Percentiles rank a stretch among this genome's conserved stretches.
phyloP scores from a whole-genome alignment of 2,888 invertebrate species.

The Philereme vetulata region DNA sequence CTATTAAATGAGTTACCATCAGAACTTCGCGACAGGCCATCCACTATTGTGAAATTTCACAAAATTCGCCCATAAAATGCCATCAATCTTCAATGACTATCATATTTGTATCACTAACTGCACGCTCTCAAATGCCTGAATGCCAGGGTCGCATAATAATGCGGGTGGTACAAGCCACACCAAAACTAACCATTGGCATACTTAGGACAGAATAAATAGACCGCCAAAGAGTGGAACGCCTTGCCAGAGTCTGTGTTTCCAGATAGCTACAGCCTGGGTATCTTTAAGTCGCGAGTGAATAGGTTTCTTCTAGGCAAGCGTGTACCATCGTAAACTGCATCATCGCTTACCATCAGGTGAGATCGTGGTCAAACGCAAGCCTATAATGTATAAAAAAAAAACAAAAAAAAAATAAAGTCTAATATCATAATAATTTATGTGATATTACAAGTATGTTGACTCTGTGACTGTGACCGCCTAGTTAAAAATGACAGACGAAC shows the following conservation, averaged over 20 bases:
- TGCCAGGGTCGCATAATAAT: conserved; percentile 32
- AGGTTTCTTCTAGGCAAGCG: too few relatives aligned
- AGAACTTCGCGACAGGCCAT: conserved; percentile 4
- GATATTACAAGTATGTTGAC: conserved; percentile 1
- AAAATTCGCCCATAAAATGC: conserved; percentile 21
- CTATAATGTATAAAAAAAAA: too few relatives aligned
- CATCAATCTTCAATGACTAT: conserved; percentile 33
- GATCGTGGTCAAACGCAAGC: too few relatives aligned
- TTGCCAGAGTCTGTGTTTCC: too few relatives aligned
- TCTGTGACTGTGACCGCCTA: conserved; percentile 28
- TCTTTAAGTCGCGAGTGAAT: too few relatives aligned
- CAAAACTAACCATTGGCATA: not conserved
- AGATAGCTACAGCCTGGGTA: too few relatives aligned
- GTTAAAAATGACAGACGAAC: conserved; percentile 24
- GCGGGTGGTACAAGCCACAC: conserved; percentile 18
- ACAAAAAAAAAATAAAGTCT: too few relatives aligned
- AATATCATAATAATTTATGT: conserved; percentile 2
- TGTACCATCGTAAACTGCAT: too few relatives aligned
- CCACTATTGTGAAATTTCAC: conserved; percentile 7
- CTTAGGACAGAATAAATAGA: not conserved
- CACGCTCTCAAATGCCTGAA: conserved; percentile 33
- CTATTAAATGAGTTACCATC: not conserved
- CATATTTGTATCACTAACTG: conserved; percentile 36
- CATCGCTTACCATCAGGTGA: too few relatives aligned
- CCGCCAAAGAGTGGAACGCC: too few relatives aligned